Evolutionary conservation across 2,888 invertebrate species (phyloP).

Genomic region (Euplexia lucipara): DNA sequence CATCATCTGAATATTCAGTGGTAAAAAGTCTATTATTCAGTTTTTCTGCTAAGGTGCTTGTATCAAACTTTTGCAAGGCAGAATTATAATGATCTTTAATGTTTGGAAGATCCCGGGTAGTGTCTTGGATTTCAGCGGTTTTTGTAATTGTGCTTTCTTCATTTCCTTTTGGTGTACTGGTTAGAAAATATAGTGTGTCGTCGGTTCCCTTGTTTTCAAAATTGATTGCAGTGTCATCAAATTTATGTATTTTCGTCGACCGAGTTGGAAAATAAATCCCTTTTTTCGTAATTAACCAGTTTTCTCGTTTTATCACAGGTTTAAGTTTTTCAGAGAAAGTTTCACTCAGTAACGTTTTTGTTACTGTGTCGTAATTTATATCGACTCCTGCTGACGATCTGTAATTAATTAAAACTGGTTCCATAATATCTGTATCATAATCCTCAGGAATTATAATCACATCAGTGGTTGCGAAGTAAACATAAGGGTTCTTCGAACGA

Average conservation of each 20-base stretch:
- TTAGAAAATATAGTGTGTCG: slow-evolving; percentile 16
- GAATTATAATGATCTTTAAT: slow-evolving; percentile 3
- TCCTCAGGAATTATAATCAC: slow-evolving; percentile 66
- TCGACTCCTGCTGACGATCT: neutral
- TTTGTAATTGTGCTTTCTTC: neutral
- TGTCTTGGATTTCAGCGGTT: neutral
- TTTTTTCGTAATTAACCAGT: neutral
- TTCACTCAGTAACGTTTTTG: neutral
- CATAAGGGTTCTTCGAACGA: slow-evolving; percentile 62
- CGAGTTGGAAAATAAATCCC: slow-evolving; percentile 24
- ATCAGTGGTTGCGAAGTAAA: slow-evolving; percentile 55
- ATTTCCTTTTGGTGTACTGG: neutral
- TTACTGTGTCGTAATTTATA: slow-evolving; percentile 1
- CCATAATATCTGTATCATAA: slow-evolving; percentile 54
- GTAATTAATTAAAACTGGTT: slow-evolving; percentile 16
- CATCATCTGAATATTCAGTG: neutral
- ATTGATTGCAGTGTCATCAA: neutral
- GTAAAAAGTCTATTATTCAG: neutral
- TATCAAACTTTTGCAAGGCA: slow-evolving; percentile 11
- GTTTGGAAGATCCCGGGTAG: neutral
- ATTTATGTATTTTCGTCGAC: neutral
- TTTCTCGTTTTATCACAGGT: slow-evolving; percentile 10
- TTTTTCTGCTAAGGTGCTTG: neutral
- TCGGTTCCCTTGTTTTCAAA: neutral
- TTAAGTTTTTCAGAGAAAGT: neutral